Evolutionary conservation across 2,113 vertebrate genomes (phyloP).

Genomic region (Colinus virginianus): DNA sequence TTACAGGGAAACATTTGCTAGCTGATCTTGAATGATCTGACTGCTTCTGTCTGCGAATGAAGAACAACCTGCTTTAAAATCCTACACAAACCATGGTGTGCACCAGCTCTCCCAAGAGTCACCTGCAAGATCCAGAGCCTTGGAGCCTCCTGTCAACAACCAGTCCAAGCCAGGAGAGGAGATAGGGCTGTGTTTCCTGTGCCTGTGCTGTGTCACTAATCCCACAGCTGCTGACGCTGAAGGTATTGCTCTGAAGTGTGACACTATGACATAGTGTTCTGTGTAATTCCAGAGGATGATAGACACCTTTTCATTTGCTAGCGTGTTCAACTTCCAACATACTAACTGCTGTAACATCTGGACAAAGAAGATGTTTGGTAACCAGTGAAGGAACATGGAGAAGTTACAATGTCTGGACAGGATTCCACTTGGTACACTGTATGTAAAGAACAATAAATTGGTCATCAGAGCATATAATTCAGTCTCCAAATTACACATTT

Average conservation of each 20-base stretch:
- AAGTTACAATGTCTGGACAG: constrained; percentile 2
- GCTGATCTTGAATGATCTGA: not conserved
- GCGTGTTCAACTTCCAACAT: not conserved
- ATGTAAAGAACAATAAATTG: not conserved
- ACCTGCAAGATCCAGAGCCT: not conserved
- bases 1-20: rapidly evolving
- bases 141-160: not conserved
- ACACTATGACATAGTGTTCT: not conserved
- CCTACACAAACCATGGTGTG: not conserved
- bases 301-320: not conserved
- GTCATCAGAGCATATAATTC: constrained; percentile 8
- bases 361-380: constrained; percentile 1
- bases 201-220: not conserved
- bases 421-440: not conserved
- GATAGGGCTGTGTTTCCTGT: not conserved
- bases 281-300: not conserved
- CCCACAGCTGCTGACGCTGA: not conserved
- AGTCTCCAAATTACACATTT: not conserved
- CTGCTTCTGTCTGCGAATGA: not conserved
- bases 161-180: not conserved
- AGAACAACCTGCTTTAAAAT: not conserved
- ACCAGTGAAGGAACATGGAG: constrained; percentile 35
- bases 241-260: not conserved
- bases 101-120: not conserved
- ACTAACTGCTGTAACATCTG: not conserved